phyloP scores from a whole-genome alignment of 2,113 vertebrate genomes.

The Xenopus borealis region DNA sequence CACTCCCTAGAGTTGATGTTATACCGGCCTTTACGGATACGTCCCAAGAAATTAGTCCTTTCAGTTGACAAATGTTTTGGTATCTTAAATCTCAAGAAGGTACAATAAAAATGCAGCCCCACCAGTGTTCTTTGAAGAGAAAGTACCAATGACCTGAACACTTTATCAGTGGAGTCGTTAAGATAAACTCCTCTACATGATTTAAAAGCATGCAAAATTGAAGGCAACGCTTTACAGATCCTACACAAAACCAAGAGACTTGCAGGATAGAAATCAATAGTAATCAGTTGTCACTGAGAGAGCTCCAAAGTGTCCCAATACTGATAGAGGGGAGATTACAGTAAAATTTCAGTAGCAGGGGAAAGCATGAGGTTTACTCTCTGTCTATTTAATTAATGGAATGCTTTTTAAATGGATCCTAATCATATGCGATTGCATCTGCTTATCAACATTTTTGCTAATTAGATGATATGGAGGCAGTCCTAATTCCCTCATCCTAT shows the following conservation, averaged over 20 bases:
- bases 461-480: constrained; percentile 79
- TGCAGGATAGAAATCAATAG: constrained; percentile 68
- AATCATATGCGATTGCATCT: constrained; percentile 80
- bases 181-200: constrained; percentile 68
- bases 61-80: constrained; percentile 68
- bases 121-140: constrained; percentile 59
- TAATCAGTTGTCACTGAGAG: constrained; percentile 70
- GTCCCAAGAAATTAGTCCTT: constrained; percentile 73
- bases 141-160: constrained; percentile 67
- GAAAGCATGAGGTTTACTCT: constrained; percentile 69
- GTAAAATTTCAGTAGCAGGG: constrained; percentile 67
- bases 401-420: constrained; percentile 83
- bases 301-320: constrained; percentile 63
- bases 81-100: constrained; percentile 69
- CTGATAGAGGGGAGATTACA: constrained; percentile 71
- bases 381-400: constrained; percentile 82
- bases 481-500: constrained; percentile 73
- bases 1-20: constrained; percentile 14
- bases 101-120: constrained; percentile 65
- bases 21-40: constrained; percentile 48
- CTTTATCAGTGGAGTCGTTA: constrained; percentile 70
- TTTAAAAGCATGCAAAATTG: constrained; percentile 67
- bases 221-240: constrained; percentile 67
- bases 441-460: constrained; percentile 78
- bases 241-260: constrained; percentile 64